Percentiles rank a stretch among this genome's conserved stretches.
Evolutionary conservation across 2,888 invertebrate genomes (phyloP).

Genomic region (Drosophila dives): DNA sequence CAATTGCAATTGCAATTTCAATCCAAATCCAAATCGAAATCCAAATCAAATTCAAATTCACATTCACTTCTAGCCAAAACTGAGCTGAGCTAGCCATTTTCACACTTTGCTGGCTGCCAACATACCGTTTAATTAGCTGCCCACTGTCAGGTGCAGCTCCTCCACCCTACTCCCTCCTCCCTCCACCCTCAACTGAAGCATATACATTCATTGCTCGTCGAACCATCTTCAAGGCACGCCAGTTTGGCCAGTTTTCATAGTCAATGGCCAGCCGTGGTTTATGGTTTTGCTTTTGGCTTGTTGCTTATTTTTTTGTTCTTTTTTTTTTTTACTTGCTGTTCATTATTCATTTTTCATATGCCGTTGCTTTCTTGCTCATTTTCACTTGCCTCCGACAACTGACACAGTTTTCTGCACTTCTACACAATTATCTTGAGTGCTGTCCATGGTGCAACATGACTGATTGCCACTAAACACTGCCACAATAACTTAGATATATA

Average conservation of each 20-base stretch:
- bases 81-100: conserved; percentile 48
- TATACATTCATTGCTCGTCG: neutral
- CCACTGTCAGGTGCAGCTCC: conserved; percentile 1
- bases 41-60: conserved; percentile 6
- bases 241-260: conserved; percentile 56
- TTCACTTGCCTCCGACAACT: conserved; percentile 51
- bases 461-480: conserved; percentile 7
- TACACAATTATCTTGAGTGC: conserved; percentile 53
- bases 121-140: conserved; percentile 67
- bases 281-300: conserved; percentile 11
- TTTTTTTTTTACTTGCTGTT: conserved; percentile 4
- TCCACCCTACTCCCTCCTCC: neutral
- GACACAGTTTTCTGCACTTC: conserved; percentile 46
- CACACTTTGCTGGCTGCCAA: conserved; percentile 68
- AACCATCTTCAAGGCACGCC: conserved; percentile 2
- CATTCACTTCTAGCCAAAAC: conserved; percentile 22
- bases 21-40: conserved; percentile 41
- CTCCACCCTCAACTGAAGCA: neutral
- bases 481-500: neutral
- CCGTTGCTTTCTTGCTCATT: conserved; percentile 49
- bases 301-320: conserved; percentile 1
- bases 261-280: conserved; percentile 37
- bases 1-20: conserved; percentile 37
- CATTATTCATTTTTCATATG: conserved; percentile 46
- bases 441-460: conserved; percentile 14